Percentiles rank a stretch among this genome's conserved stretches.
Conservation (phyloP, 1,140 invertebrate genomes). For the Cryptotermes secundus region DNA sequence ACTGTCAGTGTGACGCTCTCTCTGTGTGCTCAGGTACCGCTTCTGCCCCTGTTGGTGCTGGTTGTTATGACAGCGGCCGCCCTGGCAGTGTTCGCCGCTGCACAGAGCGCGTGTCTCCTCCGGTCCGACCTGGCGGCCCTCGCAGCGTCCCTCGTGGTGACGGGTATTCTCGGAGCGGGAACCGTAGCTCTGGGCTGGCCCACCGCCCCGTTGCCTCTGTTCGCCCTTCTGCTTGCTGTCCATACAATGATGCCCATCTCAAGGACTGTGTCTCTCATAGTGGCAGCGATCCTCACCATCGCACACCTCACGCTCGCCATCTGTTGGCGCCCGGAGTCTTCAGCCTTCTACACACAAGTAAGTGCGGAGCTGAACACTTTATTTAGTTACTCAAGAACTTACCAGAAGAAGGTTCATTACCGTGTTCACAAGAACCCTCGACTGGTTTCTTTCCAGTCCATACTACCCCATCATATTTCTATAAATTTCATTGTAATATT, state of each 20-base stretch:
- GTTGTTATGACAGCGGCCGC: constrained; percentile 53
- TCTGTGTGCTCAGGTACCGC: neutral
- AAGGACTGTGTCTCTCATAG: constrained; percentile 57
- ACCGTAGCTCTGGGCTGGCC: constrained; percentile 53
- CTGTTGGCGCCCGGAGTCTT: neutral
- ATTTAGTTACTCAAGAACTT: too few relatives aligned
- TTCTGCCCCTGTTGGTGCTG: constrained; percentile 49
- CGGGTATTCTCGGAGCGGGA: constrained; percentile 49
- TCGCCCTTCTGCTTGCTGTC: constrained; percentile 64
- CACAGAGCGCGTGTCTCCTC: constrained; percentile 53
- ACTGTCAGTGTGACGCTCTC: too few relatives aligned
- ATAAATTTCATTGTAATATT: too few relatives aligned
- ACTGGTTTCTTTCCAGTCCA: too few relatives aligned
- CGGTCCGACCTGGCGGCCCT: constrained; percentile 56
- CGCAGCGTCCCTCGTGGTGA: constrained; percentile 53
- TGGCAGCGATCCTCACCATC: constrained; percentile 59
- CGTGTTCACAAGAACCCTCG: too few relatives aligned
- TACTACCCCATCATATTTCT: too few relatives aligned
- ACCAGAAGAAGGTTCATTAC: too few relatives aligned
- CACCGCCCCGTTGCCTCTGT: constrained; percentile 62
- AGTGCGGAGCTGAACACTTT: too few relatives aligned
- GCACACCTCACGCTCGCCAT: constrained; percentile 57
- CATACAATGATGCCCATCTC: constrained; percentile 72
- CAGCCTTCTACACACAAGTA: constrained; percentile 29
- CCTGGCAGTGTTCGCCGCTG: constrained; percentile 50